Base-by-base conservation (phyloP, 2,888 invertebrate genomes). In the Gymnosoma rotundatum region DNA sequence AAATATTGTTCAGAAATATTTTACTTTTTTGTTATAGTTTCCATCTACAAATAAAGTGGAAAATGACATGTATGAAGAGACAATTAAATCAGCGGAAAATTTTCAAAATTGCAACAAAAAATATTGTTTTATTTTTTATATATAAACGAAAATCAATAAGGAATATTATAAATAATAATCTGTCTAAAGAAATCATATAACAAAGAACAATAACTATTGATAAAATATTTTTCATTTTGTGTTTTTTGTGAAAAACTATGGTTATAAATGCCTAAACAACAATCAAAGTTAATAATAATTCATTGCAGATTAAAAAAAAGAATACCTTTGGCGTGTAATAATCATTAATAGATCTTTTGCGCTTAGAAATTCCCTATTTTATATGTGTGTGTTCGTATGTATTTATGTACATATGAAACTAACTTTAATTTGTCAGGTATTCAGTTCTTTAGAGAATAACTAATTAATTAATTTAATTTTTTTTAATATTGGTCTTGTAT, bases 1-100 rank as follows among this genome's bases (percentile, higher is more conserved):
- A 54, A 61, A 79, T 83, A 67, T 76, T 83, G 86, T 74, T 88
- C 73, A 89, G 86, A 85, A 87, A 88, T 88, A 87, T 80, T 87
- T 87, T 87, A 87, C 87, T 88, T 88, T 88, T 90, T 88, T 88
- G 87, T 88, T 90, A 87, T 89, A 87, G 88, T 87, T 89, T 87
- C 89, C 89, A 91, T 89, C 91, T 91, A 91, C 85, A 91, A 91
- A 50, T 87, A 89, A 83, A 72, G 64, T 21, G 67, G 36, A 81
- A 36, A 67, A 85, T 85, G 82, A 87, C 7, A 63, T 61, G 32
- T 18, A 58, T 60, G 60, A 21, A 54, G 83, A 88, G 87, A 87
- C 32, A 32, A 6, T 7, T 0, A 7, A 32, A 32, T 8, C 0
- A 32, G 8, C 8, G 32, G 85, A 66, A 83, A 66, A 83, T 83